These are phyloP conservation scores for Lycocorax pyrrhopterus DNA, from an alignment of 2,113 vertebrate genomes.

Conservation along the genomic window DNA sequence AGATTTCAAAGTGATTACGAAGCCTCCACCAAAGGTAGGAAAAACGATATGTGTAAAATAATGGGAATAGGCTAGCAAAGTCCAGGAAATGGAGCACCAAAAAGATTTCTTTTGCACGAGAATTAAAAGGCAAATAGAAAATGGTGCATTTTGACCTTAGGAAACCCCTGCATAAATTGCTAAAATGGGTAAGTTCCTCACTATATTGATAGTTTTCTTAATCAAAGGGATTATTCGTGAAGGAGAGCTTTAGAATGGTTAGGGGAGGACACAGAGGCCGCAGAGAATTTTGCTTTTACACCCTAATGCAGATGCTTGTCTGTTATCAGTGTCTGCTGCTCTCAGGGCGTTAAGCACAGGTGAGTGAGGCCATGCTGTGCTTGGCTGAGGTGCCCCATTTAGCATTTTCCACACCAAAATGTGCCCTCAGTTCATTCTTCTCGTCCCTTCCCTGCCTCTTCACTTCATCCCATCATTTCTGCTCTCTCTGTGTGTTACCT, in stretches of 20 bases:
- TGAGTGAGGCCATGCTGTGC: not conserved
- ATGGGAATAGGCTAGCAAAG: not conserved
- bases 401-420: not conserved
- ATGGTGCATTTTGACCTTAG: not conserved
- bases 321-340: not conserved
- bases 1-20: not conserved
- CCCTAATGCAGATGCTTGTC: not conserved
- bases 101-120: not conserved
- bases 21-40: not conserved
- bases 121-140: not conserved
- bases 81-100: not conserved
- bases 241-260: not conserved
- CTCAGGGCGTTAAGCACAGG: not conserved
- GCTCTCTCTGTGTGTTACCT: fast-evolving
- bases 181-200: not conserved
- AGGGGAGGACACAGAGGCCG: not conserved
- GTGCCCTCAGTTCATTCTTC: fast-evolving
- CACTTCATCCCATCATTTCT: not conserved
- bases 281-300: not conserved
- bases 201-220: not conserved
- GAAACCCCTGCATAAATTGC: not conserved
- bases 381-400: not conserved
- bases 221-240: not conserved
- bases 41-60: not conserved
- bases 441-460: not conserved